Conservation (phyloP, 2,888 invertebrate species). For the Mactromeris polynyma region DNA sequence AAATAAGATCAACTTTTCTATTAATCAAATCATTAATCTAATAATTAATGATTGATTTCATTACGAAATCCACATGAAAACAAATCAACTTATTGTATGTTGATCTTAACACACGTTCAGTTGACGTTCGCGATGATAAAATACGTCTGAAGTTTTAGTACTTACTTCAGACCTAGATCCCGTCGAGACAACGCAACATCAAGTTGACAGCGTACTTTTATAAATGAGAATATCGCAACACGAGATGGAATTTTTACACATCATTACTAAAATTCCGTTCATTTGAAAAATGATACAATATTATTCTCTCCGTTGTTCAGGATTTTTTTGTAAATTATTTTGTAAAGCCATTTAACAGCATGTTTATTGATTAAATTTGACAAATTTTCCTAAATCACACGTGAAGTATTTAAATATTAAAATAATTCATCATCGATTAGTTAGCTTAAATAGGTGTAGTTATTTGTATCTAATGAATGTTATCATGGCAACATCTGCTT, state of each 20-base stretch:
- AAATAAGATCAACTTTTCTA: neutral
- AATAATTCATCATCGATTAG: neutral
- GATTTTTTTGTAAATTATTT: neutral
- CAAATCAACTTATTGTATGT: neutral
- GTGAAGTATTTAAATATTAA: neutral
- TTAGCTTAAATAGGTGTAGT: neutral
- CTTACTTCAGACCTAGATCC: no score
- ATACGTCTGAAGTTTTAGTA: neutral
- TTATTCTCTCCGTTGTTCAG: neutral
- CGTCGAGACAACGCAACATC: no score
- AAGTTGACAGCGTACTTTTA: no score
- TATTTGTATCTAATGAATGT: neutral
- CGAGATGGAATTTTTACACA: neutral
- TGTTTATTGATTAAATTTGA: neutral
- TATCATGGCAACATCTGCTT: neutral
- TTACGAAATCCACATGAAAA: neutral
- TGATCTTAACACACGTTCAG: neutral
- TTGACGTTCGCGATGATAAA: neutral
- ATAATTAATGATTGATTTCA: neutral
- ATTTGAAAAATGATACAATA: neutral
- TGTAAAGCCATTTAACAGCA: neutral
- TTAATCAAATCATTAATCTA: neutral
- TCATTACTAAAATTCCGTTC: neutral
- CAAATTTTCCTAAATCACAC: neutral
- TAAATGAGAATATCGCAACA: no score